phyloP scores from a whole-genome alignment of 2,888 invertebrate genomes.

The Zygaena filipendulae region DNA sequence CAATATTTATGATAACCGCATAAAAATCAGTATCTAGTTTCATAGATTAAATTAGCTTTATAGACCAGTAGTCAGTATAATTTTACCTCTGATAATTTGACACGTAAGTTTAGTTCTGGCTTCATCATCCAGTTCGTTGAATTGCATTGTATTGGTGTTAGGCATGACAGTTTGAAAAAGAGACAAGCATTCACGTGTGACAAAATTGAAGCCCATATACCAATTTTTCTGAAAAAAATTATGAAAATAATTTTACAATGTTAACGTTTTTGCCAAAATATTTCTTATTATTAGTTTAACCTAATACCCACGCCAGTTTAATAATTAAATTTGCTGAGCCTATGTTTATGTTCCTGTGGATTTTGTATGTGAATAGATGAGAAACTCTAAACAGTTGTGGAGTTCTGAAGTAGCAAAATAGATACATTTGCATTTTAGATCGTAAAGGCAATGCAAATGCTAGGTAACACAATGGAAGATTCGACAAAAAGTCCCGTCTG shows the following conservation, averaged over 20 bases:
- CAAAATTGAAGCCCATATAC: conserved; percentile 56
- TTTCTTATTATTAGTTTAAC: no score
- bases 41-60: no score
- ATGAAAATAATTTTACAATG: no score
- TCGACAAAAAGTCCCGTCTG: conserved; percentile 50
- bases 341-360: conserved; percentile 45
- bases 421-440: conserved; percentile 22
- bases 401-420: conserved; percentile 45
- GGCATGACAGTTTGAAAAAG: conserved; percentile 57
- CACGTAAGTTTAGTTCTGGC: conserved; percentile 38
- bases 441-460: conserved; percentile 31
- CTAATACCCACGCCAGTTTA: conserved; percentile 46
- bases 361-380: conserved; percentile 50
- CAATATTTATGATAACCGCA: no score
- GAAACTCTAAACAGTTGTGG: conserved; percentile 52
- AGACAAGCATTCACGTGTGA: conserved; percentile 57
- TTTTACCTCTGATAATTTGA: conserved; percentile 42
- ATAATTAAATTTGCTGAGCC: conserved; percentile 50
- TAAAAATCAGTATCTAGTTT: no score
- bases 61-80: no score
- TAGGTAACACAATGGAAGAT: conserved; percentile 43
- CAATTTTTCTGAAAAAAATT: conserved; percentile 38
- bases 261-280: no score
- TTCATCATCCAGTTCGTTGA: conserved; percentile 56
- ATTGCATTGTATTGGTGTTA: conserved; percentile 48